These are phyloP conservation scores for Morpho helenor DNA, from an alignment of 2,888 invertebrate genomes.

Conservation along the genomic window DNA sequence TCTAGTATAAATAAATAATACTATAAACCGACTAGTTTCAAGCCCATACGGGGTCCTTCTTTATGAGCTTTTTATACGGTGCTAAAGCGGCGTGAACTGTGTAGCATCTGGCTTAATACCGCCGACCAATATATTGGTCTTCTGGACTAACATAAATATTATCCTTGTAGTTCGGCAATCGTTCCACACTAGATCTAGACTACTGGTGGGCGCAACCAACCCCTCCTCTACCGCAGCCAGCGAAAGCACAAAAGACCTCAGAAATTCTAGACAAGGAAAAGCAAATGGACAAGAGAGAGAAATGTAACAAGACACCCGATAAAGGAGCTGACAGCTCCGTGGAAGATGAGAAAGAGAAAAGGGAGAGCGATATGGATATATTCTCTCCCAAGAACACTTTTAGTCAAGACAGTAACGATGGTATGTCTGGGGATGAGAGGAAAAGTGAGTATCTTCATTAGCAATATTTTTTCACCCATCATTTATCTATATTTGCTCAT, in stretches of 20 bases:
- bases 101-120: no score
- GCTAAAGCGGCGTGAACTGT: no score
- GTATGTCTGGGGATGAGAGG: conserved; percentile 66
- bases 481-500: no score
- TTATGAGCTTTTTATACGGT: no score
- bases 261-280: conserved; percentile 34
- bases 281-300: conserved; percentile 34
- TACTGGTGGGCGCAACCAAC: conserved; percentile 87
- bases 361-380: conserved; percentile 56
- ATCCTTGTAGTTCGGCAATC: conserved; percentile 81
- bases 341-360: conserved; percentile 46
- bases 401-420: conserved; percentile 70
- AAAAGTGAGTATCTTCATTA: conserved; percentile 36
- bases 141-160: not conserved
- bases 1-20: no score
- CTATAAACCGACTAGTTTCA: no score
- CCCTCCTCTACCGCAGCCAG: conserved; percentile 51
- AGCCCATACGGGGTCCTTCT: no score
- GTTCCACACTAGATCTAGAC: conserved; percentile 86
- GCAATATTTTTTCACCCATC: no score
- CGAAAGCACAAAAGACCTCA: conserved; percentile 29
- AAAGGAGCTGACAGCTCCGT: conserved; percentile 44
- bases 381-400: conserved; percentile 63
- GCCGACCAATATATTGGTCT: no score
- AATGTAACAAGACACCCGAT: conserved; percentile 43